Evolutionary conservation across 2,113 vertebrate species (phyloP), one percentile per base, ranked within the genome.

Genomic region (Nothoprocta perdicaria): DNA sequence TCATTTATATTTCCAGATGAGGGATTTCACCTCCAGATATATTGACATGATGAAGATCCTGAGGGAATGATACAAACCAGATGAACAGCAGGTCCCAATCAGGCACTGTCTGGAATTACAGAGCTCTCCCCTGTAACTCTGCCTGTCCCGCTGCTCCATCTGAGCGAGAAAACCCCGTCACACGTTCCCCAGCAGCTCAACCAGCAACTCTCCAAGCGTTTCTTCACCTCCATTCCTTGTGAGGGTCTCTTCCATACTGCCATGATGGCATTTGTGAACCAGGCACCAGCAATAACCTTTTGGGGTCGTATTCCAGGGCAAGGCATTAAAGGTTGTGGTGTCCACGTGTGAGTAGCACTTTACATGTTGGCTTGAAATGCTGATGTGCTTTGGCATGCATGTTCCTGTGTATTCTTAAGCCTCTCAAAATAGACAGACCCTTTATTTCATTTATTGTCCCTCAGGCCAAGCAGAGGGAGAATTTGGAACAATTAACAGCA

Each of bases 291-390:
- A 76, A 2, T 5, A 31, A 40, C 10, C 3, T 33, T 35, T 74
- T 38, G 27, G 74, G 68, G 41, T 7, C 21, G 7, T 2, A 0
- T 2, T 40, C 66, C 76, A 19, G 33, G 1, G 46, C 75, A 72
- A 6, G 18, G 6, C 21, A 4, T 26, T 45, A 6, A 14, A 62
- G 4, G 31, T 21, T 3, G 1, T 18, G 50, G n/a, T 17, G 48
- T 6, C 48, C 9, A 3, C n/a, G 8, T 0, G 3, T 4, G 11
- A 6, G 1, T 33, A 21, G 67, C 10, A 45, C 14, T 71, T 45
- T 5, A 1, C 4, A 22, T 15, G 23, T 57, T 46, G 35, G 11
- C 46, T 4, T 63, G 46, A 55, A 33, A 22, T 10, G 17, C 0
- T 24, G 14, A 9, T 1, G 45, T 33, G 65, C 27, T 72, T 75